Evolutionary conservation across 2,888 invertebrate genomes (phyloP).

Genomic region (Chloromyia formosa): DNA sequence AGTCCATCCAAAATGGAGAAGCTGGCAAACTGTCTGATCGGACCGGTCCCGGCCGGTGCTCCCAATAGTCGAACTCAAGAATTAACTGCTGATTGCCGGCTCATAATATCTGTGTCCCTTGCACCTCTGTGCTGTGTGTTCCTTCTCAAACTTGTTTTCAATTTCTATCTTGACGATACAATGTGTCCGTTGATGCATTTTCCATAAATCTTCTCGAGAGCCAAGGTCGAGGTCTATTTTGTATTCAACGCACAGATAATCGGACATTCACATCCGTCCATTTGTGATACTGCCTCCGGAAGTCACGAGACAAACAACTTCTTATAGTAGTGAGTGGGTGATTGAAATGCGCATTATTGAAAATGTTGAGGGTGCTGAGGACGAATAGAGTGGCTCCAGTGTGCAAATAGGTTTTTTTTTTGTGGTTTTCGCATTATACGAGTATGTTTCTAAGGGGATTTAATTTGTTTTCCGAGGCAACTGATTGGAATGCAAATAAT

Average conservation of each 20-base stretch:
- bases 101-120: no score
- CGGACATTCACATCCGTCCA: slow-evolving; percentile 46
- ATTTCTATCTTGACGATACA: slow-evolving; percentile 14
- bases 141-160: not conserved
- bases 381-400: no score
- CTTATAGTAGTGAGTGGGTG: not conserved
- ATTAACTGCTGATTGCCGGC: no score
- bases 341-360: slow-evolving; percentile 11
- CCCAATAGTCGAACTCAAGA: no score
- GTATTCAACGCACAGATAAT: slow-evolving; percentile 43
- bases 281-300: slow-evolving; percentile 37
- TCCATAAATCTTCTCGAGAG: slow-evolving; percentile 20
- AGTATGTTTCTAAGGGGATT: no score
- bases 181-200: slow-evolving; percentile 24
- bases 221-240: slow-evolving; percentile 45
- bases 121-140: not conserved
- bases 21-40: no score
- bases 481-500: no score
- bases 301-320: not conserved
- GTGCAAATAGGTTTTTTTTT: no score
- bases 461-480: no score
- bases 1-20: no score
- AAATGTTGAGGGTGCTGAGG: not conserved
- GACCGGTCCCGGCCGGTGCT: no score
- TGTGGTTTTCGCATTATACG: no score